phyloP scores from a whole-genome alignment of 37 sponge, comb jelly and placozoan genomes.

The Mnemiopsis leidyi region DNA sequence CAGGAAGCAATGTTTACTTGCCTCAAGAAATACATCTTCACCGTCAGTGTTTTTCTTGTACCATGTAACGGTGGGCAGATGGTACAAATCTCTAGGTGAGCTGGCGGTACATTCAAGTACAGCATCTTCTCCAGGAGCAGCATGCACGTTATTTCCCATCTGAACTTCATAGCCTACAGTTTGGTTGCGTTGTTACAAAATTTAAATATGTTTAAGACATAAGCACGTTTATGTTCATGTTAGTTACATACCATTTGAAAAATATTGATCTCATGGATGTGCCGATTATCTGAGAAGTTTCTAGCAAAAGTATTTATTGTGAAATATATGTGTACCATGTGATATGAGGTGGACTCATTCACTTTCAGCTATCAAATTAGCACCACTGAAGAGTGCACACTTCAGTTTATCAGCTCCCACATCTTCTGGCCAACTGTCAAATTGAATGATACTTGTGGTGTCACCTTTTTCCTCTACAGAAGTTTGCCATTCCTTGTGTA shows the following conservation, averaged over 20 bases:
- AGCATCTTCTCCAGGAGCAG: neutral
- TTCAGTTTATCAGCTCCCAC: neutral
- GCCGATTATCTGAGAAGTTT: too few relatives aligned
- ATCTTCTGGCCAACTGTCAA: neutral
- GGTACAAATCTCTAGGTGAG: neutral
- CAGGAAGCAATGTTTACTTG: too few relatives aligned
- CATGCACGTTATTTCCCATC: neutral
- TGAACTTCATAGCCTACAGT: neutral
- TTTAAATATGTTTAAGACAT: too few relatives aligned
- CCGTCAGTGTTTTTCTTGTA: neutral
- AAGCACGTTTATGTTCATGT: too few relatives aligned
- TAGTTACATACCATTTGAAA: too few relatives aligned
- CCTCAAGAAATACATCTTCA: neutral
- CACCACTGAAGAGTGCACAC: neutral
- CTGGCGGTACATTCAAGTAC: neutral
- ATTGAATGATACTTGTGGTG: neutral
- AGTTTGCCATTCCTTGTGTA: neutral
- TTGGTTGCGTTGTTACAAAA: too few relatives aligned
- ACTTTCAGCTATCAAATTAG: neutral
- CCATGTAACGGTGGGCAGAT: neutral
- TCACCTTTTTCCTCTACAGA: neutral
- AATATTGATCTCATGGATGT: too few relatives aligned
- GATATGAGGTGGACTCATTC: neutral
- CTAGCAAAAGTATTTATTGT: too few relatives aligned
- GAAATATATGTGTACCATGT: too few relatives aligned